Conservation (phyloP, 1,140 invertebrate genomes). For the Brachionus rubens region DNA sequence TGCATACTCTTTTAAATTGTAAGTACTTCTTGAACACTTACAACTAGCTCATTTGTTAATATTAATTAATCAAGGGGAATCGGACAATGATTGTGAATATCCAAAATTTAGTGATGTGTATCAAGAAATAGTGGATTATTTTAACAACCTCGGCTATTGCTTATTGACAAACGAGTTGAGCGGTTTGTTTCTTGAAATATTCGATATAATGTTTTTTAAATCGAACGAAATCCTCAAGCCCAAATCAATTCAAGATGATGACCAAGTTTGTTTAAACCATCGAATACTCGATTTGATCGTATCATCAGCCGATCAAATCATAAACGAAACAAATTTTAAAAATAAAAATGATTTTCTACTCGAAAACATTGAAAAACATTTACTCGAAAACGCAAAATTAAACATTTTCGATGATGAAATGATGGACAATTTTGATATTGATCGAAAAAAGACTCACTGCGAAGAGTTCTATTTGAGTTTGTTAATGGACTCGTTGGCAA, state of each 20-base stretch:
- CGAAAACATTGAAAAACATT: not conserved
- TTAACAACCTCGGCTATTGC: not conserved
- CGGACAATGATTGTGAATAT: constrained; percentile 25
- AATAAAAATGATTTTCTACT: constrained; percentile 2
- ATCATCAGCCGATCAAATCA: not conserved
- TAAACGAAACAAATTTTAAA: not conserved
- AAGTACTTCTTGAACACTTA: not conserved
- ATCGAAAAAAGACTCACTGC: not conserved
- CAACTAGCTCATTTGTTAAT: not conserved
- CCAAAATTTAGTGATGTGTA: constrained; percentile 37
- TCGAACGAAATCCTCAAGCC: not conserved
- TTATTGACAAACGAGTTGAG: constrained; percentile 9
- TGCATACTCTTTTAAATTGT: constrained; percentile 38
- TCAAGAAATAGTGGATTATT: constrained; percentile 30
- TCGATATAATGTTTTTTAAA: not conserved
- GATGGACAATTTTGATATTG: not conserved
- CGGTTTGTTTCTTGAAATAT: constrained; percentile 8
- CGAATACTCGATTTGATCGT: not conserved
- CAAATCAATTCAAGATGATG: not conserved
- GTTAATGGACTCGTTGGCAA: not conserved
- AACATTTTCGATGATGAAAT: not conserved
- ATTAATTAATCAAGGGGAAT: constrained; percentile 7
- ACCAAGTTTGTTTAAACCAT: not conserved
- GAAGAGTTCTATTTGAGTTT: not conserved
- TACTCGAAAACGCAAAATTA: constrained; percentile 13